Conservation (phyloP, 1,140 invertebrate genomes). For the Macrotrachela quadricornifera region DNA sequence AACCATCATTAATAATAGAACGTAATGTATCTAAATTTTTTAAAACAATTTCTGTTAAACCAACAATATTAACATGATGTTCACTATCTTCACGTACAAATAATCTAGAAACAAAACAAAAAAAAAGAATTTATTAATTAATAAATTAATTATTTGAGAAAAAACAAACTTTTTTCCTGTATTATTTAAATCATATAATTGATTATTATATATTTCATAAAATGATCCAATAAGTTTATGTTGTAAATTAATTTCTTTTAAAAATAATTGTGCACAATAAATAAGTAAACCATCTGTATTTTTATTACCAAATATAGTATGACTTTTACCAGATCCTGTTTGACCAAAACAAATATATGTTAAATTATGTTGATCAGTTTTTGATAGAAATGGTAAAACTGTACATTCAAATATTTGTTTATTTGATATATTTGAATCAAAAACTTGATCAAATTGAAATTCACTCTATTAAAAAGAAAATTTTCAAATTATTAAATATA, state of each 20-base stretch:
- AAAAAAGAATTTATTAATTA: neutral
- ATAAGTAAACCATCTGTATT: neutral
- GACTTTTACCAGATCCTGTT: conserved; percentile 7
- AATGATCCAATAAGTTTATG: neutral
- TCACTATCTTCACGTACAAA: conserved; percentile 18
- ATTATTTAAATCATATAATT: conserved; percentile 4
- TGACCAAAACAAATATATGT: conserved; percentile 6
- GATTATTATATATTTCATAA: conserved; percentile 8
- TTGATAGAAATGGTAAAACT: neutral
- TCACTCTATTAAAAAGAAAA: neutral
- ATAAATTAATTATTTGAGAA: neutral
- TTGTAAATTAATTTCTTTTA: neutral
- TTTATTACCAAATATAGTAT: conserved; percentile 5
- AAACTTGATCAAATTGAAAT: conserved; percentile 5
- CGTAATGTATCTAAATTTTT: conserved; percentile 16
- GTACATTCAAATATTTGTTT: neutral
- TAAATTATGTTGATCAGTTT: neutral
- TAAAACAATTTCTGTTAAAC: conserved; percentile 23
- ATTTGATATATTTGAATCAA: neutral
- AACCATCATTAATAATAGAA: conserved; percentile 22
- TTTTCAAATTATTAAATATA: no score
- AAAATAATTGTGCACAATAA: neutral
- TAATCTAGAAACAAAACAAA: no score
- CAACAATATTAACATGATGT: conserved; percentile 24
- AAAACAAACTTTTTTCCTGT: neutral